phyloP scores from a whole-genome alignment of 2,113 vertebrate species.

The Mus musculus region GRCm39 chr6:7793001-7793500 shows the following conservation, averaged over 20 bases:
- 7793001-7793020: neutral
- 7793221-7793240: neutral
- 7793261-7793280: neutral
- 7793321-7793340: neutral
- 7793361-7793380: neutral
- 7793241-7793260: neutral
- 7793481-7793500: neutral
- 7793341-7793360: neutral
- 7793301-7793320: neutral
- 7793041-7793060: neutral
- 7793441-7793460: neutral
- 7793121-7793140: neutral
- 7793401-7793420: neutral
- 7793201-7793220: neutral
- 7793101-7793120: slow-evolving; percentile 21
- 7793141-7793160: neutral
- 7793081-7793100: neutral
- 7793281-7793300: neutral
- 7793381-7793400: neutral
- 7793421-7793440: neutral
- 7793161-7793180: neutral
- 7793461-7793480: neutral
- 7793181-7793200: too few species aligned
- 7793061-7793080: neutral
- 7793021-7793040: neutral